Base-by-base conservation (phyloP, 1,140 invertebrate genomes). In the Glossosoma conforme region DNA sequence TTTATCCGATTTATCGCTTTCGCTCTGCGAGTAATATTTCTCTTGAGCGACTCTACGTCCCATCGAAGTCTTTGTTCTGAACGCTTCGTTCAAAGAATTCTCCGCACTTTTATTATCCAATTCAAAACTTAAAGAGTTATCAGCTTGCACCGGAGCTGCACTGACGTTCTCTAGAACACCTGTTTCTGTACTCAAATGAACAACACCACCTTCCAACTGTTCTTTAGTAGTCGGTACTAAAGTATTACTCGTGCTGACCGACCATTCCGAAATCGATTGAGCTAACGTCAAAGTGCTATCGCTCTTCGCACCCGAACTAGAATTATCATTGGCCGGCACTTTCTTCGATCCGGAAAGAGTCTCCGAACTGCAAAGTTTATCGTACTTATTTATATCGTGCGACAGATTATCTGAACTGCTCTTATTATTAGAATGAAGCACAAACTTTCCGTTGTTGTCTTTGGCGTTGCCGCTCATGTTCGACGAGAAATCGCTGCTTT, bases 241-340 rank as follows among this genome's bases (percentile, higher is more conserved):
- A 0, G 78, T 80, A 37, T 77, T 76, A 63, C 77, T 79, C 8
- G 77, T 79, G 28, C 77, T 79, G 0, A 76, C 77, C 9, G 78
- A 79, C 78, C 78, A 80, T 50, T 80, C 77, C 14, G 77, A 79
- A 54, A 79, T 78, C 8, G 77, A 79, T 37, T 79, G 77, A 20
- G 77, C 78, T 60, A 80, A 58, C 1, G 77, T 80, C 41, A 79
- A 56, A 11, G 78, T 80, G 28, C 78, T 80, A 60, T 81, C 78
- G 59, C 78, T 80, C 60, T 80, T 79, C 13, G 78, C 79, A 8
- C 77, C 77, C 5, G 79, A 80, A 48, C 76, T 75, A 8, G 58
- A 59, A 54, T 56, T 56, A 61, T 69, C 70, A 57, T 74, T 55
- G 15, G 40, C 70, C 6, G 71, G 57, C 4, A 65, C 62, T 62